Conservation (phyloP, 2,113 vertebrate genomes). For the Microcebus jonahi region DNA sequence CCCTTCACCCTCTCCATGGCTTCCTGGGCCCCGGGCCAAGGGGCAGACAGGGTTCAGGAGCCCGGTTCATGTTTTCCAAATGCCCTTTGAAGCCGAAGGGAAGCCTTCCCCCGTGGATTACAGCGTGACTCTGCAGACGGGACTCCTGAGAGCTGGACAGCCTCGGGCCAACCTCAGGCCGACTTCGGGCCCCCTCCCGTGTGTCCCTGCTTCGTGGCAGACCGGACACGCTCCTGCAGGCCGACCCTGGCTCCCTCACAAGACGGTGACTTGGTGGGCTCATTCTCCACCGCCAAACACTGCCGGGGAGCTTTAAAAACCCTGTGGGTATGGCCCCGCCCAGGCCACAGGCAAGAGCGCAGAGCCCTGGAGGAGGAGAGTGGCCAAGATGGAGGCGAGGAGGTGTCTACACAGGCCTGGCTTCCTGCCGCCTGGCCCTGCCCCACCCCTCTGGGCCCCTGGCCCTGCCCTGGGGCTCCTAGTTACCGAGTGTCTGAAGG, state of each 20-base stretch:
- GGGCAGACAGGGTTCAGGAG: not conserved
- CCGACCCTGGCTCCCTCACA: not conserved
- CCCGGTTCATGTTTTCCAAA: not conserved
- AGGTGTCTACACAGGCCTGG: not conserved
- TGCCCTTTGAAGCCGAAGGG: not conserved
- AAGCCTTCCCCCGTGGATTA: not conserved
- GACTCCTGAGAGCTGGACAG: not conserved
- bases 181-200: not conserved
- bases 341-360: not conserved
- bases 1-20: not conserved
- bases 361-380: not conserved
- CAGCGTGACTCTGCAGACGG: not conserved
- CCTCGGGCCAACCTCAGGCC: too few relatives aligned
- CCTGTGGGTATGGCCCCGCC: not conserved
- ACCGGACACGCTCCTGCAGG: not conserved
- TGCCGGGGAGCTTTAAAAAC: constrained; percentile 25
- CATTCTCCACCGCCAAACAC: not conserved
- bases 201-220: not conserved
- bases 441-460: not conserved
- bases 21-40: not conserved
- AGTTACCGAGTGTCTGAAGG: not conserved
- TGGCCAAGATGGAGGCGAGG: not conserved
- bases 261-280: not conserved
- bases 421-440: not conserved
- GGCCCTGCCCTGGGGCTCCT: not conserved